Conservation (phyloP, 1,140 invertebrate species). For the Diploscapter pachys region DNA sequence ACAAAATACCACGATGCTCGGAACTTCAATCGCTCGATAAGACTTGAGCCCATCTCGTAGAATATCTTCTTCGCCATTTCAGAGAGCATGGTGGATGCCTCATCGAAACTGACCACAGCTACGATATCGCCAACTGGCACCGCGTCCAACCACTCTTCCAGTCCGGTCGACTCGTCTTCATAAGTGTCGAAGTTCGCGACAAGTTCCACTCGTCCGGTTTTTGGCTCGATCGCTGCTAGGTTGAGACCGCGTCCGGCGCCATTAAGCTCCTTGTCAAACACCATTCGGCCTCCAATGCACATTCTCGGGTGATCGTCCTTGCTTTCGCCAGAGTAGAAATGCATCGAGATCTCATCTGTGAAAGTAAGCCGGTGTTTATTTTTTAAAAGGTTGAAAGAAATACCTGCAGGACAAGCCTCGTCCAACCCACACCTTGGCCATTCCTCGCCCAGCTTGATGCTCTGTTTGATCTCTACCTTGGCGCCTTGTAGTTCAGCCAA, state of each 20-base stretch:
- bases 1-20: conserved; percentile 67
- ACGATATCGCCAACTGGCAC: conserved; percentile 61
- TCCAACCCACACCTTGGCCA: conserved; percentile 22
- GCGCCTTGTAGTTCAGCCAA: conserved; percentile 21
- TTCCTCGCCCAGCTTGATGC: conserved; percentile 14
- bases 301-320: conserved; percentile 39
- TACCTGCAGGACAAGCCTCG: conserved; percentile 7
- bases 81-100: conserved; percentile 60
- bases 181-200: conserved; percentile 62
- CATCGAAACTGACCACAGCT: conserved; percentile 61
- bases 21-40: conserved; percentile 66
- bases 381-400: background rate
- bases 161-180: conserved; percentile 60
- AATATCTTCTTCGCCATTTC: conserved; percentile 59
- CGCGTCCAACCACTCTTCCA: conserved; percentile 62
- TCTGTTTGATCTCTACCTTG: conserved; percentile 8
- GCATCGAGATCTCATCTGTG: conserved; percentile 23
- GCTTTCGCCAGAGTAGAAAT: conserved; percentile 34
- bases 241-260: conserved; percentile 63
- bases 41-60: conserved; percentile 63
- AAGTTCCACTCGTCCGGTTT: conserved; percentile 50
- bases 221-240: conserved; percentile 60
- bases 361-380: background rate
- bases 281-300: conserved; percentile 32
- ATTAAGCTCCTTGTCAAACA: conserved; percentile 59